Conservation (phyloP, 2,113 vertebrate genomes). For the Xiphophorus maculatus region DNA sequence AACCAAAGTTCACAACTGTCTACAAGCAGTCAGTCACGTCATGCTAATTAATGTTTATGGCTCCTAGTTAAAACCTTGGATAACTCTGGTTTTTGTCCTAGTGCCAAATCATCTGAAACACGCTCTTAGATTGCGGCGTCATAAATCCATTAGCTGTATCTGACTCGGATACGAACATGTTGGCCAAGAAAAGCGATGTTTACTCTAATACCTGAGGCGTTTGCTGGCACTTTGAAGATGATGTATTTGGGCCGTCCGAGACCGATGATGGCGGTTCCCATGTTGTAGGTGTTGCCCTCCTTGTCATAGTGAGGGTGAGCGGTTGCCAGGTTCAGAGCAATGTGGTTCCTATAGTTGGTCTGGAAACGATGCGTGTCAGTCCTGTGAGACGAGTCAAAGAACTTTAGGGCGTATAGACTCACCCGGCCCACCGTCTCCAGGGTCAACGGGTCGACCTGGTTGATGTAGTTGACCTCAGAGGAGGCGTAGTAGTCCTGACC, state of each 20-base stretch:
- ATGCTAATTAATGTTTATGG: background rate
- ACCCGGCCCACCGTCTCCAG: constrained; percentile 91
- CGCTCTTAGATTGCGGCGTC: background rate
- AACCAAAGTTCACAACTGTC: background rate
- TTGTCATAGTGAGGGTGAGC: constrained; percentile 94
- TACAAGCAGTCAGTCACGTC: background rate
- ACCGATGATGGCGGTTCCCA: constrained; percentile 89
- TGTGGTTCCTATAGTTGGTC: constrained; percentile 90
- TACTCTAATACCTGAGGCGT: constrained; percentile 76
- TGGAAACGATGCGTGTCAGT: constrained; percentile 46
- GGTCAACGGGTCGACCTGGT: constrained; percentile 86
- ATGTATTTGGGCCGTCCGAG: constrained; percentile 88
- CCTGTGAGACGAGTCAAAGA: background rate
- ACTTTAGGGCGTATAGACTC: background rate
- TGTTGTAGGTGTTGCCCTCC: constrained; percentile 89
- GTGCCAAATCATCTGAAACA: background rate
- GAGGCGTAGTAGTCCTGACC: constrained; percentile 90
- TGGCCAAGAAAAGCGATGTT: background rate
- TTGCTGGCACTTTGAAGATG: constrained; percentile 88
- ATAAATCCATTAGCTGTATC: constrained; percentile 6
- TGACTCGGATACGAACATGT: background rate
- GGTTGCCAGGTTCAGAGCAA: constrained; percentile 87
- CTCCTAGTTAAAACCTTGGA: background rate
- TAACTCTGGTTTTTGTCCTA: background rate
- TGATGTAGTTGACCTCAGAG: constrained; percentile 92